A percentile compares a stretch with the other conserved stretches of the same genome.
phyloP scores from a whole-genome alignment of 2,888 invertebrate species.

The Alentia gelatinosa region DNA sequence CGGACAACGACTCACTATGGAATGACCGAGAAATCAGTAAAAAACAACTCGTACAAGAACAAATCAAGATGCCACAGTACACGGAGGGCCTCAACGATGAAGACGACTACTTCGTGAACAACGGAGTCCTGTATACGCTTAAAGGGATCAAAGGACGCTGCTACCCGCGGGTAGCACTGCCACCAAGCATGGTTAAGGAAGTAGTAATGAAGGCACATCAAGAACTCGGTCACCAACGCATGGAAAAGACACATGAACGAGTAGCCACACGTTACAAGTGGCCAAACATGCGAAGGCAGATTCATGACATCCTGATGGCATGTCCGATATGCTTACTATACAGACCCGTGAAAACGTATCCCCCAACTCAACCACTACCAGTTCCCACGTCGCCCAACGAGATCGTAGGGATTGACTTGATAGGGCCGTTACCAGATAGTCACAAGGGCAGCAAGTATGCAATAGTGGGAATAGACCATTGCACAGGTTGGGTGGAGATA shows the following conservation, averaged over 20 bases:
- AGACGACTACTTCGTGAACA: background rate
- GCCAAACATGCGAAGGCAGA: background rate
- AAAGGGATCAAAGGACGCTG: background rate
- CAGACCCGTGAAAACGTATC: background rate
- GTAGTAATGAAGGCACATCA: background rate
- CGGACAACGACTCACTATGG: background rate
- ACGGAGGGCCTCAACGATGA: background rate
- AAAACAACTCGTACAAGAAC: background rate
- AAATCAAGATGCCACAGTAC: background rate
- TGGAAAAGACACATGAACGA: background rate
- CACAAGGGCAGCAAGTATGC: background rate
- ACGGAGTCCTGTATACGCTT: background rate
- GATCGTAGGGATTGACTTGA: background rate
- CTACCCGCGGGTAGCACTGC: background rate
- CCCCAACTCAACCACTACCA: background rate
- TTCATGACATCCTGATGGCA: background rate
- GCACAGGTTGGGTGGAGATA: background rate
- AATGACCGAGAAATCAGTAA: background rate
- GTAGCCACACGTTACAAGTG: background rate
- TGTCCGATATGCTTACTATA: background rate
- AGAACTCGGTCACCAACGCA: background rate
- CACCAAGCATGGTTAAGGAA: background rate
- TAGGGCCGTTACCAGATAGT: background rate
- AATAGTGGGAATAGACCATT: background rate
- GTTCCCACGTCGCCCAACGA: background rate